These are phyloP conservation scores for Drosophila cognata DNA, from an alignment of 2,888 invertebrate genomes.

Conservation along the genomic window DNA sequence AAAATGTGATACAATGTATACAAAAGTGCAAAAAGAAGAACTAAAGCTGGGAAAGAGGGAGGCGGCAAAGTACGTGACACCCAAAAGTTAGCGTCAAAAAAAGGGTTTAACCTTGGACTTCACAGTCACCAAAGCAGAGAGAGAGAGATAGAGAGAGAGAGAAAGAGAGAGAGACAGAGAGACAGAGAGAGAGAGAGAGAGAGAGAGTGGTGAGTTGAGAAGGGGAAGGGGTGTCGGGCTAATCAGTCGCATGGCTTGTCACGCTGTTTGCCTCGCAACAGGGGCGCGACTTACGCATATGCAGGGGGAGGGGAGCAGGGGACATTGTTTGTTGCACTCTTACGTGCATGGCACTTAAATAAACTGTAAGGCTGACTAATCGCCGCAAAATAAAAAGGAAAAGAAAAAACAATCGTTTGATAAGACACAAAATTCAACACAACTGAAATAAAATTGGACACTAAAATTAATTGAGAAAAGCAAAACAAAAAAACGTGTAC, in stretches of 20 bases:
- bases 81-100: constrained; percentile 44
- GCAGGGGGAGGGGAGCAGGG: not conserved
- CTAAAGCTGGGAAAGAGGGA: not conserved
- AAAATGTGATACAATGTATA: constrained; percentile 31
- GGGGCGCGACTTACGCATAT: not conserved
- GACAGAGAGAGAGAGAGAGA: not conserved
- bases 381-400: constrained; percentile 7
- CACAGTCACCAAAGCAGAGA: constrained; percentile 7
- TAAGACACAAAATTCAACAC: constrained; percentile 11
- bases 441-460: constrained; percentile 15
- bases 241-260: constrained; percentile 62
- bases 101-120: constrained; percentile 73
- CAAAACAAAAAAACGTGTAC: not conserved
- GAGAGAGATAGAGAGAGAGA: not conserved
- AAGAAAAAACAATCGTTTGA: constrained; percentile 16
- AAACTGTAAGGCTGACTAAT: constrained; percentile 37
- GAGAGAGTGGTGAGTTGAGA: not conserved
- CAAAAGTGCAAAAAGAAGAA: constrained; percentile 28
- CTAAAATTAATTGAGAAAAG: not conserved
- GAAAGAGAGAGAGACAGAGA: not conserved
- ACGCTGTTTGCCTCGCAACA: constrained; percentile 8
- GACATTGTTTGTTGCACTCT: constrained; percentile 23
- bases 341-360: constrained; percentile 47
- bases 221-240: constrained; percentile 14
- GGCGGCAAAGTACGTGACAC: constrained; percentile 24